phyloP scores from a whole-genome alignment of 2,113 vertebrate genomes.

The Megaceryle torquata region DNA sequence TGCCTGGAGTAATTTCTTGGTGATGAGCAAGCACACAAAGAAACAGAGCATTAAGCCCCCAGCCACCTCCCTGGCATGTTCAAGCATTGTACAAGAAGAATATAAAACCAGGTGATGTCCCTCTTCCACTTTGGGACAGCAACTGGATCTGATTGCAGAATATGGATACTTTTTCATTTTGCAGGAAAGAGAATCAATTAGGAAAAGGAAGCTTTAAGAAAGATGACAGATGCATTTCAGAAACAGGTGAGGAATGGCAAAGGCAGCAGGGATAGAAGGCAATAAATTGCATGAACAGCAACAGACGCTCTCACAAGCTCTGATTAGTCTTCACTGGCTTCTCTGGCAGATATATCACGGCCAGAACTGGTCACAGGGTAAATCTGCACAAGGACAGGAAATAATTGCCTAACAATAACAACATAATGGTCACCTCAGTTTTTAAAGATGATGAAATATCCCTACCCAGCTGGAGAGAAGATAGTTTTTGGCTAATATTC shows the following conservation, averaged over 20 bases:
- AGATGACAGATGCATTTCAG: background rate
- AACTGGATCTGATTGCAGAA: background rate
- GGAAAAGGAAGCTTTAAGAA: background rate
- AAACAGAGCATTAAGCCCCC: background rate
- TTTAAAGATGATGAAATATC: conserved; percentile 45
- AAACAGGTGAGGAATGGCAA: background rate
- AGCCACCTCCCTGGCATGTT: fast-evolving
- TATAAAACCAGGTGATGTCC: background rate
- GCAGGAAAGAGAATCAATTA: background rate
- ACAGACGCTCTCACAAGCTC: background rate
- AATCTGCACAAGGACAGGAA: conserved; percentile 6
- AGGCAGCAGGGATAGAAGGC: background rate
- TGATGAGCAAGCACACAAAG: background rate
- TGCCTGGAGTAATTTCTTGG: background rate
- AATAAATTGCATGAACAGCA: background rate
- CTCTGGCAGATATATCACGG: background rate
- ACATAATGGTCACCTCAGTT: conserved; percentile 41
- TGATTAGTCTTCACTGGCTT: background rate
- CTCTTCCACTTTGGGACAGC: background rate
- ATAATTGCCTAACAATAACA: conserved; percentile 44
- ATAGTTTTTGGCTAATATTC: conserved; percentile 3
- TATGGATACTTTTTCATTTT: background rate
- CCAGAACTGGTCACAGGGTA: background rate
- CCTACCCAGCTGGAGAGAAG: conserved; percentile 26
- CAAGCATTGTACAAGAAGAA: background rate